These are phyloP conservation scores for Mallotus villosus DNA, from an alignment of 2,797 vertebrate species.

Conservation along the genomic window DNA sequence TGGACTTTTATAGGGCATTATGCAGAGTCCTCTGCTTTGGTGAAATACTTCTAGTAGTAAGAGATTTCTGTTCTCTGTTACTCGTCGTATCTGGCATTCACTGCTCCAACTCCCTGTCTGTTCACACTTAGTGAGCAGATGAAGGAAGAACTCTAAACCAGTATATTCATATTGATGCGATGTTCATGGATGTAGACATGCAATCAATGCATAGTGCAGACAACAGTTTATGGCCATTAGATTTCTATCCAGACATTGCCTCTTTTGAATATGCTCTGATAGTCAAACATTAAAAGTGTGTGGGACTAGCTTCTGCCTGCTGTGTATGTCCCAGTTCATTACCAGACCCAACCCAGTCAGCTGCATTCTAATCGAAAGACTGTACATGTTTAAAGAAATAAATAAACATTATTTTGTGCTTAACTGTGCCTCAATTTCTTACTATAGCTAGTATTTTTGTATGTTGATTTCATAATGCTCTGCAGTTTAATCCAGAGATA, in stretches of 20 bases:
- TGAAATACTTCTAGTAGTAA: slow-evolving; percentile 81
- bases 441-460: background rate
- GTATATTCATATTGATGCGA: slow-evolving; percentile 53
- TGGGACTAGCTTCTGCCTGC: slow-evolving; percentile 80
- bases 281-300: slow-evolving; percentile 71
- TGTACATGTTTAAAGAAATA: slow-evolving; percentile 85
- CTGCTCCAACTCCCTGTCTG: slow-evolving; percentile 72
- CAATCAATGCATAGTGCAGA: slow-evolving; percentile 37
- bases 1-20: slow-evolving; percentile 84
- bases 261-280: slow-evolving; percentile 55
- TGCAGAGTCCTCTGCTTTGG: slow-evolving; percentile 85
- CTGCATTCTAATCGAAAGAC: slow-evolving; percentile 79
- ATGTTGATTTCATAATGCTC: background rate
- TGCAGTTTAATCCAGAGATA: background rate
- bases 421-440: slow-evolving; percentile 64
- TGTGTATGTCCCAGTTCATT: slow-evolving; percentile 75
- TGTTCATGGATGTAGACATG: slow-evolving; percentile 51
- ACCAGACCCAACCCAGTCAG: slow-evolving; percentile 74
- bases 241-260: slow-evolving; percentile 46
- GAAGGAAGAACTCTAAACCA: slow-evolving; percentile 50
- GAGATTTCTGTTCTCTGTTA: slow-evolving; percentile 91
- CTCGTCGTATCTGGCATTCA: slow-evolving; percentile 73
- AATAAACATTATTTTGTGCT: slow-evolving; percentile 97
- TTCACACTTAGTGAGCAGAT: slow-evolving; percentile 74
- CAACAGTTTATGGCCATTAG: slow-evolving; percentile 31